Base-by-base conservation (phyloP, 92 coral and sea anemone species). In the Epizoanthus illoricatus region DNA sequence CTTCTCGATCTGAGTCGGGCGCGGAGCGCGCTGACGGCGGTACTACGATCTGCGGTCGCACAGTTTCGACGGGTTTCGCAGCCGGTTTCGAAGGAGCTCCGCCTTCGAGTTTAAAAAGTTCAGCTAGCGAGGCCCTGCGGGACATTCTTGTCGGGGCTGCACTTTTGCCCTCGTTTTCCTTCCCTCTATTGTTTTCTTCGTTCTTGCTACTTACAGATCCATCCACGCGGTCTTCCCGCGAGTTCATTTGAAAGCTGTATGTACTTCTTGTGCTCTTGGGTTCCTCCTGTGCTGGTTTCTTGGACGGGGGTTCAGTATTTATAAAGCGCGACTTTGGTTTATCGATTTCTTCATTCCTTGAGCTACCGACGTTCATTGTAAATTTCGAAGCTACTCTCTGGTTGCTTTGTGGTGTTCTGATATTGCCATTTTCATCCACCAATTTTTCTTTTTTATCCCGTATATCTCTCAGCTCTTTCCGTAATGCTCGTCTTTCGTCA, bases 401-500 rank as follows among this genome's bases (percentile, higher is more conserved):
- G 52, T 52, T 78, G 33, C 39, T 19, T 36, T 88, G 75, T 7
- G 89, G 76, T 47, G 76, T 74, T 63, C 87, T 86, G 71, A 85
- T 71, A 57, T 91, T 88, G 20, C 87, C 86, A 84, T 92, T 89
- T 62, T 91, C 97, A 42, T 83, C 92, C 42, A 87, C 84, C 52
- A 95, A 84, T 73, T 91, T 86, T 58, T 95, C 95, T 75, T 91
- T 90, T 80, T 89, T 88, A 52, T 96, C 93, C 74, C 88, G 85
- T 73, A 97, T 57, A 11, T 88, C 89, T 62, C 98, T 87, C 54
- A 97, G 83, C 39, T 94, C 94, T 52, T 92, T 95, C 23, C 99
- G 91, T 40, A 97, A 82, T 75, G 92, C 92, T 41, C 99, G 91
- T 85, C 99, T 86, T 54, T 97, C 99, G 65, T 93, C 91, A 55